These are phyloP conservation scores for Regulus satrapa DNA, from an alignment of 2,113 vertebrate species.

Conservation along the genomic window DNA sequence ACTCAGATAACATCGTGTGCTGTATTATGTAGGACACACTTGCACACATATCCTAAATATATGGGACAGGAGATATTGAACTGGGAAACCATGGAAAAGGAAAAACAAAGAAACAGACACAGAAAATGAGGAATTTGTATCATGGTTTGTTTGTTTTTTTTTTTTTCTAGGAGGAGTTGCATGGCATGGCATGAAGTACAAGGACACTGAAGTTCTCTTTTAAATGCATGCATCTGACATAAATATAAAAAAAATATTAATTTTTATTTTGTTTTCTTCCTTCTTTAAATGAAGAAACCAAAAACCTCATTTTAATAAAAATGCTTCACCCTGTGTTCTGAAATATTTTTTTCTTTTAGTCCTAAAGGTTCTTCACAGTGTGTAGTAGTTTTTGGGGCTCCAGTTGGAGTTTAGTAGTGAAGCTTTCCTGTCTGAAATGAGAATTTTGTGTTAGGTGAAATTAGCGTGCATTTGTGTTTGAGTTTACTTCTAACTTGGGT, in stretches of 20 bases:
- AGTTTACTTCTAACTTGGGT: not conserved
- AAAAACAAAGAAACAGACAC: not conserved
- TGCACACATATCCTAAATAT: not conserved
- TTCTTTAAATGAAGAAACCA: not conserved
- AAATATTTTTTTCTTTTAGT: not conserved
- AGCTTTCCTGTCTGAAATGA: not conserved
- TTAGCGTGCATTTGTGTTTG: not conserved
- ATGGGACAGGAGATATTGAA: not conserved
- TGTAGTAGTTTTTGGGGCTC: not conserved
- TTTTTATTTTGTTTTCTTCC: not conserved
- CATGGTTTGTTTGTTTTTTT: no score
- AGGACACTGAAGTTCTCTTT: not conserved
- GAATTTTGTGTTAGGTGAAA: not conserved
- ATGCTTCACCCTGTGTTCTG: not conserved
- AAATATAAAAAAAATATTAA: not conserved
- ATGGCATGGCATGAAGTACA: not conserved
- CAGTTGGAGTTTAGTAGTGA: not conserved
- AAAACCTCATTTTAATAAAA: not conserved
- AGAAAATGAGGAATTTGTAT: not conserved
- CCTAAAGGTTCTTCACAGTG: not conserved
- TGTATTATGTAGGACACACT: not conserved
- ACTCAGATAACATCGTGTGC: not conserved
- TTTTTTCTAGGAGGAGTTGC: not conserved
- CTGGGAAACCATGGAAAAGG: not conserved
- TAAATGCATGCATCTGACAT: accelerated